Base-by-base conservation (phyloP, 2,888 invertebrate species). In the Dasypolia templi region DNA sequence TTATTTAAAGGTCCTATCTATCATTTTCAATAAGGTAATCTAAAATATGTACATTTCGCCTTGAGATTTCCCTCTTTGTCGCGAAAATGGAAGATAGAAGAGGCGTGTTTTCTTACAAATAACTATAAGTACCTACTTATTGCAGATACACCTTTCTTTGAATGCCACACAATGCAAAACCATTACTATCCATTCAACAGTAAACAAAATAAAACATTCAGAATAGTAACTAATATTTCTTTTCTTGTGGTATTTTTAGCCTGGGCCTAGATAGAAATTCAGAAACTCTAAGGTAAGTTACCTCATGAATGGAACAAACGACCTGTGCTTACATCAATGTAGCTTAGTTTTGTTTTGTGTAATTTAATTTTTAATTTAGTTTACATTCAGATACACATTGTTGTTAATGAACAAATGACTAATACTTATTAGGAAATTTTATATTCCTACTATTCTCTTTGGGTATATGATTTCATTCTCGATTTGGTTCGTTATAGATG, bases 161-260 rank as follows among this genome's bases (percentile, higher is more conserved):
- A 76, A 71, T 62, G 29, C 17, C 19, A 72, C 77, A 63, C 82
- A 55, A 66, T 68, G 66, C 66, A 72, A 74, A 71, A 68, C 72
- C 58, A 61, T 53, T 64, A n/a, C n/a, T n/a, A 65, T 46, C 17
- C 17, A 14, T 68, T 70, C 55, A 26, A 26, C 9, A n/a, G 7
- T 26, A 4, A 55, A 19, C 4, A 39, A 49, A 67, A 46, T 19
- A 39, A 49, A 44, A 29, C n/a, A 11, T n/a, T n/a, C 19, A 35
- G 26, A 19, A 67, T 19, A n/a, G 2, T n/a, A 14, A 11, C 3
- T 3, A 0, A 5, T 56, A 5, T 1, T 2, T 39, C 11, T 56
- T 22, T 26, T 17, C 0, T 66, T 39, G 29, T 39, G 22, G 6
- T 42, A 17, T n/a, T 51, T 69, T 64, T 29, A 51, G 29, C 2